Base-by-base conservation (phyloP, 2,113 vertebrate genomes). In the Melanostigma gelatinosum region DNA sequence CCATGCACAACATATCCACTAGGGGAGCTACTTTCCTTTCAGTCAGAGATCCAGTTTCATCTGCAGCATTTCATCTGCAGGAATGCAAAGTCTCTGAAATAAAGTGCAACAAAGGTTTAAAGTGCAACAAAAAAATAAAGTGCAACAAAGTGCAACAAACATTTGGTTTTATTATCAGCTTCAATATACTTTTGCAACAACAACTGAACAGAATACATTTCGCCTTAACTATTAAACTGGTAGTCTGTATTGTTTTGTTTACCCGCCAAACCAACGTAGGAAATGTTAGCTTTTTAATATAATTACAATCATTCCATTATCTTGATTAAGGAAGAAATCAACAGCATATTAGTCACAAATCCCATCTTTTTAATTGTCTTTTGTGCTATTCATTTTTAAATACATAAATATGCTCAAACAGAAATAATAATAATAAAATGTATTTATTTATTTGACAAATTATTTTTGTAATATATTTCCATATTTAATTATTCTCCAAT, bases 1-100 rank as follows among this genome's bases (percentile, higher is more conserved):
- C 15, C 9, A 32, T 70, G 11, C 32, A 50, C 10, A 20, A 5
- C 20, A 22, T 13, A 29, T 10, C 77, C 87, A 84, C 66, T 27
- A 82, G 91, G 34, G 67, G 82, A 12, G 78, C 72, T 34, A n/a
- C 22, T 36, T 13, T 63, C 15, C 67, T 57, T 71, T 69, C 44
- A 55, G 16, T 67, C 24, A 55, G 4, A 29, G 10, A 10, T 18
- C 16, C n/a, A 36, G 38, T 36, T 46, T 72, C 44, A 73, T 73
- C 40, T 44, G 16, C 52, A 9, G 3, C 4, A 20, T 22, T 36
- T 50, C 4, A 36, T 38, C 34, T 48, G 24, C 40, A 48, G 7
- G 8, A 24, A n/a, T 15, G 6, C 52, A 42, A 11, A 12, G 24
- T 42, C 16, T 46, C 5, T 32, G n/a, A 8, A 2, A 34, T 27